A percentile compares a stretch with the other conserved stretches of the same genome.
Conservation (phyloP, 1,140 invertebrate species). For the Pseudobourletiella spinata region DNA sequence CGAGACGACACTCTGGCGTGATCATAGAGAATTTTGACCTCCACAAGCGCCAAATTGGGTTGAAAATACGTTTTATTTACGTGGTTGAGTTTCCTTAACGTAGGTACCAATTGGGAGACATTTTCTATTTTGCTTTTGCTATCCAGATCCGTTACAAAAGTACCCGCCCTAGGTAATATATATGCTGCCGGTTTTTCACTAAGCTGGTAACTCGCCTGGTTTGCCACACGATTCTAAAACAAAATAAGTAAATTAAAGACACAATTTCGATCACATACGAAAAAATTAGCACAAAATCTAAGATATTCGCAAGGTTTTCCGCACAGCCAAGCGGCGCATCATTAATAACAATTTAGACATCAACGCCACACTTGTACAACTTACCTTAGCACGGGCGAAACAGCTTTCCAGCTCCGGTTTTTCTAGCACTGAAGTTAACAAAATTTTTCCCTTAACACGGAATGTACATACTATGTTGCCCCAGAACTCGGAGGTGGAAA, state of each 20-base stretch:
- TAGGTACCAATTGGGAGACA: slow-evolving; percentile 20
- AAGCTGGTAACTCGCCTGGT: slow-evolving; percentile 30
- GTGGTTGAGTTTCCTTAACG: slow-evolving; percentile 2
- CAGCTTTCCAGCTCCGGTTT: slow-evolving; percentile 24
- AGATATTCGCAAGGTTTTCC: too few relatives aligned
- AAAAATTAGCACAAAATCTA: too few relatives aligned
- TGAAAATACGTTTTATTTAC: slow-evolving; percentile 21
- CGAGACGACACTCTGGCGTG: slow-evolving; percentile 20
- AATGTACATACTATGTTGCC: slow-evolving; percentile 30
- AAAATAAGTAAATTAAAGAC: too few relatives aligned
- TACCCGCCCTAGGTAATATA: slow-evolving; percentile 20
- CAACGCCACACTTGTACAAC: too few relatives aligned
- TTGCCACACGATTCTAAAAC: slow-evolving; percentile 19
- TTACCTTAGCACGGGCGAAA: slow-evolving; percentile 26
- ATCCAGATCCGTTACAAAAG: slow-evolving; percentile 13
- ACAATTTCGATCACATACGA: too few relatives aligned
- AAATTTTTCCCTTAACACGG: slow-evolving; percentile 28
- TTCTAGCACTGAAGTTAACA: slow-evolving; percentile 30
- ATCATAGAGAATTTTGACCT: slow-evolving; percentile 26
- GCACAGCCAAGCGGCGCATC: too few relatives aligned
- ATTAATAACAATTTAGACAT: too few relatives aligned
- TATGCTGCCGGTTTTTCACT: slow-evolving; percentile 8
- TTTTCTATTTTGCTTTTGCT: slow-evolving; percentile 2
- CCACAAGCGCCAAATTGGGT: slow-evolving; percentile 18
- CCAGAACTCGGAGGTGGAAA: slow-evolving; percentile 26